phyloP scores from a whole-genome alignment of 2,113 vertebrate genomes.

The Mastomys natalensis region DNA sequence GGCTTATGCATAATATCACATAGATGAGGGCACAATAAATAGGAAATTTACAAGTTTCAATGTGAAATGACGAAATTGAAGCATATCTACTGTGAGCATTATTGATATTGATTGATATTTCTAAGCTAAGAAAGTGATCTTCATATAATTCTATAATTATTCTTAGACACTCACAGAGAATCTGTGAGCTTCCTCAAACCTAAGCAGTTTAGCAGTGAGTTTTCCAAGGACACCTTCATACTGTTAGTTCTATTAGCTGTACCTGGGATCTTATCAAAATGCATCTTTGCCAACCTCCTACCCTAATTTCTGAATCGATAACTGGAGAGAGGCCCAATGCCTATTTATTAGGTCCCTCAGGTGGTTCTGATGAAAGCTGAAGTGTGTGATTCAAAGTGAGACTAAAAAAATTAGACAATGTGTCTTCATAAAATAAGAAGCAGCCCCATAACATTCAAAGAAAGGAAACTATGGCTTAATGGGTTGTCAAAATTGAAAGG shows the following conservation, averaged over 20 bases:
- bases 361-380: background rate
- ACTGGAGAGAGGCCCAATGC: background rate
- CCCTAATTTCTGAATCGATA: background rate
- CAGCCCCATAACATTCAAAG: background rate
- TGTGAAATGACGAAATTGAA: background rate
- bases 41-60: background rate
- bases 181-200: background rate
- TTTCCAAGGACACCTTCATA: background rate
- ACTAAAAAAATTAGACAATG: background rate
- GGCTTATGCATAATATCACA: background rate
- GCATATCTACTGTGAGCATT: background rate
- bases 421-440: background rate
- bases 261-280: background rate
- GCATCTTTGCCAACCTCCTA: background rate
- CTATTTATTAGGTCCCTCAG: background rate
- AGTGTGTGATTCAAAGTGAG: background rate
- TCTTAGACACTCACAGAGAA: background rate
- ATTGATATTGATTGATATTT: background rate
- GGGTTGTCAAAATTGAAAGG: background rate
- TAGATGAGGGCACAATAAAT: background rate
- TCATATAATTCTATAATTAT: background rate
- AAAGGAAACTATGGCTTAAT: background rate
- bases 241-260: background rate
- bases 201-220: background rate
- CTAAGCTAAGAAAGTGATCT: background rate